Evolutionary conservation across 2,797 vertebrate species (phyloP).

Genomic region (Sparus aurata): DNA sequence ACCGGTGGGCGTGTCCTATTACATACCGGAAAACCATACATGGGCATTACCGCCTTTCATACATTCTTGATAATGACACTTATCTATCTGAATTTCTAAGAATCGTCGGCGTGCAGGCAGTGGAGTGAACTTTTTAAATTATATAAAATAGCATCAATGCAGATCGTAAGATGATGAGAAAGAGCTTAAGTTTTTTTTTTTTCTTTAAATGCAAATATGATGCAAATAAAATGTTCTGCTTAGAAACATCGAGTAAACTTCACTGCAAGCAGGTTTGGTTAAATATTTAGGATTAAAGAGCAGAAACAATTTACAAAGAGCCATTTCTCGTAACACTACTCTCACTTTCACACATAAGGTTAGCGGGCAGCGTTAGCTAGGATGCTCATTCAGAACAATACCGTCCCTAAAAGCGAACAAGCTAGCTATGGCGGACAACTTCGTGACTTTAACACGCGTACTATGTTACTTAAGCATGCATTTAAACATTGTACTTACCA

Average conservation of each 20-base stretch:
- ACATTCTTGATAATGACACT: constrained; percentile 5
- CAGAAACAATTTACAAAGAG: neutral
- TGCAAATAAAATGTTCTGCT: too few relatives aligned
- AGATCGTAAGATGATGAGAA: rapidly evolving
- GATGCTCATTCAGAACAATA: constrained; percentile 24
- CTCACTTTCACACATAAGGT: neutral
- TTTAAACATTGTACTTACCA: constrained; percentile 28
- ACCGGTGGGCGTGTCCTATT: constrained; percentile 38
- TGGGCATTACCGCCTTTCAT: constrained; percentile 5
- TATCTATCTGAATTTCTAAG: neutral
- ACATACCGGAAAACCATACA: constrained; percentile 63
- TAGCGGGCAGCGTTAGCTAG: neutral
- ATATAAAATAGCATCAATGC: rapidly evolving
- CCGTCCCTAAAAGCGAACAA: neutral
- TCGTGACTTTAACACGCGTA: neutral
- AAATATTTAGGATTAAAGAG: neutral
- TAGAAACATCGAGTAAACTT: rapidly evolving
- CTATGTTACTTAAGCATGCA: rapidly evolving
- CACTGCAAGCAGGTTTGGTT: rapidly evolving
- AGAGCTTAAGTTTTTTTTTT: rapidly evolving
- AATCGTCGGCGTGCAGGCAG: rapidly evolving
- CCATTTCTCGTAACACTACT: neutral
- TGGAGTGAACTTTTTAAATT: rapidly evolving
- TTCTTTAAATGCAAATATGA: neutral
- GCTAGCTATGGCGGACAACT: rapidly evolving